Base-by-base conservation (phyloP, 1,140 invertebrate species). In the Nilaparvata lugens region DNA sequence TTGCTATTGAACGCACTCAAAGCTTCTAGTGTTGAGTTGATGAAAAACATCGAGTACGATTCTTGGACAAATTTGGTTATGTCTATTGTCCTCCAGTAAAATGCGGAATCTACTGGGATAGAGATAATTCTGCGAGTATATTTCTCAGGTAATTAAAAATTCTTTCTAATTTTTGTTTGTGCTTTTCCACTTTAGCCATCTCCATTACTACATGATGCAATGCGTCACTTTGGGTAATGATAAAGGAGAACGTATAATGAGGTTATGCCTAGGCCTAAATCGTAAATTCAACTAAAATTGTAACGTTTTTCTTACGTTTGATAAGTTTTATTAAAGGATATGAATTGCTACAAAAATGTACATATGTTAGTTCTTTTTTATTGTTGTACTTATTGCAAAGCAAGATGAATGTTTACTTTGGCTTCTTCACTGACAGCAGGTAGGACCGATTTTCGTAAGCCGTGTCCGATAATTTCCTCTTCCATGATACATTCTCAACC, bases 41-140 rank as follows among this genome's bases (percentile, higher is more conserved):
- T 48, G 45, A 48, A 48, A 48, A 48, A 48, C 45, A 48, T 48
- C 45, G 45, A 48, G 45, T 48, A 48, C 45, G 45, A 19, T 48
- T 48, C 45, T 48, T 48, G 45, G 18, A 19, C 45, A 48, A 48
- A 48, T 48, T 48, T 48, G 45, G 45, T 48, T 48, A 48, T 48
- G 45, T 48, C 45, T 48, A 48, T 48, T 48, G 13, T 16, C 45
- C 5, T 48, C 16, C 11, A 48, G 2, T 5, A 48, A 11, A 48
- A 48, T 48, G 45, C 21, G 16, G 45, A 48, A 48, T 48, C 9
- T 11, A 23, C 16, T 6, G 14, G 45, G 21, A 19, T 48, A 48
- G 45, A 16, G 45, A 16, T 48, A 19, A 16, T 19, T 23, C 21
- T 18, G 18, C 45, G 11, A 19, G 16, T 48, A 7, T 18, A 16